A percentile compares a stretch with the other conserved stretches of the same genome.
phyloP scores from a whole-genome alignment of 2,113 vertebrate species.

The Oncorhynchus kisutch region DNA sequence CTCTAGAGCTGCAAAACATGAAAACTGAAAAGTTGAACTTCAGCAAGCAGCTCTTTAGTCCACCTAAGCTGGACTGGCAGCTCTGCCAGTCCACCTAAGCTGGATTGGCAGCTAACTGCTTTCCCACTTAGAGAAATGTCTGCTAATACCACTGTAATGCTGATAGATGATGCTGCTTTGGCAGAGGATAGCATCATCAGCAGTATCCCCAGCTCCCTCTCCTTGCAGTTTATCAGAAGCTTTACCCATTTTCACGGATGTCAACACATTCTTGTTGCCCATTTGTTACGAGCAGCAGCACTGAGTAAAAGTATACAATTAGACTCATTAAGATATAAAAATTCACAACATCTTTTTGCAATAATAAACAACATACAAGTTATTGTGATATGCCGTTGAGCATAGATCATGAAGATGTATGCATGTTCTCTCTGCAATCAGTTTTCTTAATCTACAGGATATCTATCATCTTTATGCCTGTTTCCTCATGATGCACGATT shows the following conservation, averaged over 20 bases:
- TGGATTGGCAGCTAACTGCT: not conserved
- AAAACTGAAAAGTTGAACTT: slow-evolving; percentile 2
- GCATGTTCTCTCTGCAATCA: not conserved
- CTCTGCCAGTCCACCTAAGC: not conserved
- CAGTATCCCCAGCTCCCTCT: slow-evolving; percentile 7
- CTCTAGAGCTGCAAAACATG: not conserved
- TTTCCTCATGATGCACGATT: not conserved
- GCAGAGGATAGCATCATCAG: slow-evolving; percentile 12
- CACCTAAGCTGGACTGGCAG: not conserved
- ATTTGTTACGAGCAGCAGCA: not conserved
- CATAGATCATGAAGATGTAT: slow-evolving; percentile 7
- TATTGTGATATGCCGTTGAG: not conserved
- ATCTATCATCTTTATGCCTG: not conserved
- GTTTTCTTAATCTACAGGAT: not conserved
- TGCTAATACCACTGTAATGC: slow-evolving; percentile 7
- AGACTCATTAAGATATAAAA: not conserved
- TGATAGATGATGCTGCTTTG: slow-evolving; percentile 26
- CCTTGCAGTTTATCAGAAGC: slow-evolving; percentile 8
- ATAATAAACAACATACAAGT: not conserved
- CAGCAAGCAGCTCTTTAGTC: slow-evolving; percentile 1
- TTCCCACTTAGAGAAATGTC: not conserved
- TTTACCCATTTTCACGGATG: slow-evolving; percentile 1
- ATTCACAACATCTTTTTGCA: not conserved
- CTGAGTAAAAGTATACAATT: not conserved
- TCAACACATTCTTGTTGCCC: too few relatives aligned